Percentiles rank a stretch among this genome's conserved stretches.
These are phyloP conservation scores for Zygothrica quintamaculata DNA, from an alignment of 2,888 invertebrate species.

Conservation along the genomic window DNA sequence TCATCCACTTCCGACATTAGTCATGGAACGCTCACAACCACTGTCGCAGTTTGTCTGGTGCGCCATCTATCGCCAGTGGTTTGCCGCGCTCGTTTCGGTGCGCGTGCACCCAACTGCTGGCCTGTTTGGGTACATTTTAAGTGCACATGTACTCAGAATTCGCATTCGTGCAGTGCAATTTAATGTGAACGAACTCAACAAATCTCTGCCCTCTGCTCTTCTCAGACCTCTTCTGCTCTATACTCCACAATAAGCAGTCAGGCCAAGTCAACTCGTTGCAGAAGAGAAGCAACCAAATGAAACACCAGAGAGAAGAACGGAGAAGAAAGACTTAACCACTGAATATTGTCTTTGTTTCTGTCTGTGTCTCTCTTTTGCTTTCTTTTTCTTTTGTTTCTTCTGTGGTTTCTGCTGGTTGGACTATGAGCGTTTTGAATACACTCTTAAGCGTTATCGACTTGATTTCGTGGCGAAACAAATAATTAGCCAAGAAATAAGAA, in stretches of 20 bases:
- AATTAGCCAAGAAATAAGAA: not conserved
- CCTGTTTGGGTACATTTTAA: conserved; percentile 60
- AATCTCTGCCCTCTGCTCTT: conserved; percentile 26
- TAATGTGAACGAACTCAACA: conserved; percentile 75
- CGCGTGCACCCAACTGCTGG: conserved; percentile 67
- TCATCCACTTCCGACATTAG: conserved; percentile 2
- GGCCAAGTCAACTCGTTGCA: conserved; percentile 13
- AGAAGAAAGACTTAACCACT: conserved; percentile 10
- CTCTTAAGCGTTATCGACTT: conserved; percentile 1
- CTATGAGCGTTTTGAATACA: not conserved
- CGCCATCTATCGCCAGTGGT: conserved; percentile 39
- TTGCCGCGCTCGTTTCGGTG: conserved; percentile 72
- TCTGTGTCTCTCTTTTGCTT: not conserved
- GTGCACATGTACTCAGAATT: conserved; percentile 73
- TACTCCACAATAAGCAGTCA: not conserved
- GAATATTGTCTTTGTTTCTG: not conserved
- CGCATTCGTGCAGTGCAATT: conserved; percentile 32
- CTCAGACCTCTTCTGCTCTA: not conserved
- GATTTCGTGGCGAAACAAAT: not conserved
- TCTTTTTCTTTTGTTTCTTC: conserved; percentile 2
- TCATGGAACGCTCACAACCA: not conserved
- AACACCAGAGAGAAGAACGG: conserved; percentile 11
- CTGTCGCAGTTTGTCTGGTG: not conserved
- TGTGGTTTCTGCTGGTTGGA: conserved; percentile 12
- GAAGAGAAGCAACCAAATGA: conserved; percentile 16